phyloP scores from a whole-genome alignment of 2,797 vertebrate species.

The Leptatherina wallacei region DNA sequence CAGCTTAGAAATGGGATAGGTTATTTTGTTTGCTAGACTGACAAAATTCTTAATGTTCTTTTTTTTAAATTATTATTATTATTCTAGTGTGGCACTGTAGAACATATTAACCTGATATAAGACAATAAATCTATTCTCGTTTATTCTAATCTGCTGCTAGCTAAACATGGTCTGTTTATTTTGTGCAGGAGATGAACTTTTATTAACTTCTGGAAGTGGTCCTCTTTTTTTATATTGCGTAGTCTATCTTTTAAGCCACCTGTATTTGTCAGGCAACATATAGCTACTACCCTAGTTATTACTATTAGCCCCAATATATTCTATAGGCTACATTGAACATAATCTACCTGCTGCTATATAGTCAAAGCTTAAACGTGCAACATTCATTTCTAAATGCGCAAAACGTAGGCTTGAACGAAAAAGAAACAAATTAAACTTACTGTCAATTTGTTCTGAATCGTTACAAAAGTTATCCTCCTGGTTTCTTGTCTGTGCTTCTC shows the following conservation, averaged over 20 bases:
- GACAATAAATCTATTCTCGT: too few relatives aligned
- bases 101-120: too few relatives aligned
- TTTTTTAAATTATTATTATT: too few relatives aligned
- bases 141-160: too few relatives aligned
- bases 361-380: not conserved
- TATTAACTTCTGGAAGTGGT: too few relatives aligned
- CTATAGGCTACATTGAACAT: not conserved
- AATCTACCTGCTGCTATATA: not conserved
- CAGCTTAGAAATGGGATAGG: not conserved
- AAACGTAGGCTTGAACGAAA: not conserved
- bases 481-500: not conserved
- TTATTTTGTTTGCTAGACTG: not conserved
- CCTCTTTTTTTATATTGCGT: too few relatives aligned
- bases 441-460: constrained; percentile 14
- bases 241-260: too few relatives aligned
- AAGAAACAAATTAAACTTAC: constrained; percentile 19
- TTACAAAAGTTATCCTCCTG: constrained; percentile 22
- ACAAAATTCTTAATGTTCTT: not conserved
- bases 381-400: not conserved
- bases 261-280: too few relatives aligned
- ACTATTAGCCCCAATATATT: not conserved
- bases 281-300: too few relatives aligned
- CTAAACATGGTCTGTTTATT: too few relatives aligned
- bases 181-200: too few relatives aligned
- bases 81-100: too few relatives aligned